These are phyloP conservation scores for Aix galericulata DNA, from an alignment of 2,113 vertebrate species.

Conservation along the genomic window DNA sequence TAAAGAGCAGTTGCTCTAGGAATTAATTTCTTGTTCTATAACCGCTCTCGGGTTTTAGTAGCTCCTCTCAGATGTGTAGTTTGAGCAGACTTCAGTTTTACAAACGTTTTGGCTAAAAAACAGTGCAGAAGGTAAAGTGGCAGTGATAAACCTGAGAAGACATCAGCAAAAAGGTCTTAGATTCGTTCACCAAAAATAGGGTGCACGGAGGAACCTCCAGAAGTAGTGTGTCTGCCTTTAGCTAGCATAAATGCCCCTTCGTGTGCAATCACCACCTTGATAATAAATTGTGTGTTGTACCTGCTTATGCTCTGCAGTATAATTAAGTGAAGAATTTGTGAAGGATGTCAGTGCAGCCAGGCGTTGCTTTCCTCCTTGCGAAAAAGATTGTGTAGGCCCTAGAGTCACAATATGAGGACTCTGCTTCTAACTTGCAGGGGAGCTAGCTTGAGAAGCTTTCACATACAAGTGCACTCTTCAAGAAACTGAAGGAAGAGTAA, in stretches of 20 bases:
- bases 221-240: neutral
- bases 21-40: neutral
- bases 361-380: neutral
- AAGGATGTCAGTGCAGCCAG: neutral
- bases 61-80: neutral
- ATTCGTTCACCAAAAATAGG: neutral
- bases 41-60: neutral
- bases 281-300: neutral
- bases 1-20: neutral
- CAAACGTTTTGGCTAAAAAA: neutral
- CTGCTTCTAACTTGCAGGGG: neutral
- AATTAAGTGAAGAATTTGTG: rapidly evolving
- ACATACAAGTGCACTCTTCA: neutral
- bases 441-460: neutral
- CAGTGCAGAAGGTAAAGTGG: neutral
- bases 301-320: neutral
- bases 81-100: neutral
- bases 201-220: neutral
- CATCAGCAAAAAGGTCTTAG: neutral
- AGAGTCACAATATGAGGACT: rapidly evolving
- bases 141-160: neutral
- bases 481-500: neutral
- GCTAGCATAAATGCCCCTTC: neutral
- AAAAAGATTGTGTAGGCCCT: neutral
- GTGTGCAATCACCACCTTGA: neutral